These are phyloP conservation scores for Ectemnius lituratus DNA, from an alignment of 2,888 invertebrate genomes.

Conservation along the genomic window DNA sequence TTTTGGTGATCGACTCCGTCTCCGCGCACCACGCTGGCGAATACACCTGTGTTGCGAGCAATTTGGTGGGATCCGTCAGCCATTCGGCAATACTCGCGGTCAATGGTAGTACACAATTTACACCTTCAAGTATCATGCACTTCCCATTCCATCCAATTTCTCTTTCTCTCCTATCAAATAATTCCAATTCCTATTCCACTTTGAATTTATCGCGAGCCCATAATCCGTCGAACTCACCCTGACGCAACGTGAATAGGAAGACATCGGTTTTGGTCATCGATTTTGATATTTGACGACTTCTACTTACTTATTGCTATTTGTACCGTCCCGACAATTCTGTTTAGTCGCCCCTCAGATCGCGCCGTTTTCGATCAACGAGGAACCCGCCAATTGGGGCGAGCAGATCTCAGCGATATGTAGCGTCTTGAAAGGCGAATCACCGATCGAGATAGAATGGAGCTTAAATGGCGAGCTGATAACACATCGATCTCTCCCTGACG, in stretches of 20 bases:
- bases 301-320: conserved; percentile 14
- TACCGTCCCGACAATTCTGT: conserved; percentile 6
- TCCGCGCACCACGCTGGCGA: conserved; percentile 84
- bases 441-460: conserved; percentile 86
- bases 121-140: too few species aligned
- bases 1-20: conserved; percentile 83
- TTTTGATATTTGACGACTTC: conserved; percentile 74
- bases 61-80: conserved; percentile 83
- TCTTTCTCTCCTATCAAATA: neutral
- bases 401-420: conserved; percentile 86
- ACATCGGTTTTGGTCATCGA: conserved; percentile 82
- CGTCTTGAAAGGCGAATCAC: conserved; percentile 88
- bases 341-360: conserved; percentile 85
- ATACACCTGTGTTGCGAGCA: conserved; percentile 86
- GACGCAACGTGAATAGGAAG: conserved; percentile 74
- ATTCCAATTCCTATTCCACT: neutral
- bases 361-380: conserved; percentile 84
- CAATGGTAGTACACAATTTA: conserved; percentile 73
- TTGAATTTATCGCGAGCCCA: too few species aligned
- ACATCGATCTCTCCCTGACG: conserved; percentile 65
- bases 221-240: neutral
- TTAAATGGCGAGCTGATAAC: conserved; percentile 72
- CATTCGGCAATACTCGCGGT: conserved; percentile 79
- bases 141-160: conserved; percentile 63
- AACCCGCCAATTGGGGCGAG: conserved; percentile 87